A percentile compares a stretch with the other conserved stretches of the same genome.
phyloP scores from a whole-genome alignment of 2,888 invertebrate species.

The Leuctra nigra region DNA sequence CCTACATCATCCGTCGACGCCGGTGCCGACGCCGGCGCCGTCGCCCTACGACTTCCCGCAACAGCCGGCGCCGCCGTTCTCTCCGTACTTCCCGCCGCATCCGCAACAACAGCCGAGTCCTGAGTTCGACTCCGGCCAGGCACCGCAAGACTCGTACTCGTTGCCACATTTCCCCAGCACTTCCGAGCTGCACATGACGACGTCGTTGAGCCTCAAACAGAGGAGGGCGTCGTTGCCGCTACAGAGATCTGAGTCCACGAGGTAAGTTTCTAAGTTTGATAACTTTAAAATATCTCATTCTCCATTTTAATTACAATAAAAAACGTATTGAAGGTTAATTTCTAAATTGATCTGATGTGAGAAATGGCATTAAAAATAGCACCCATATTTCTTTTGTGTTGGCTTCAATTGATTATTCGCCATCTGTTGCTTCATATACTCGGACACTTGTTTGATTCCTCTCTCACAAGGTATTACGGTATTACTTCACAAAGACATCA shows the following conservation, averaged over 20 bases:
- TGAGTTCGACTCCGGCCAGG: constrained; percentile 40
- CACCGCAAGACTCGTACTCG: constrained; percentile 58
- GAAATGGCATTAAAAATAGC: no score
- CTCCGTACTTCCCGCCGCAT: constrained; percentile 41
- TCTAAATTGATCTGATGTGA: no score
- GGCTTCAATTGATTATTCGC: no score
- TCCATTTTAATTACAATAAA: no score
- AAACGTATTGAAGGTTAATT: no score
- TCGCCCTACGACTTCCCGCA: constrained; percentile 54
- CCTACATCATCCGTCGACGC: constrained; percentile 33
- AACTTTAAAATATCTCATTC: no score
- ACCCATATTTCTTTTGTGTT: no score
- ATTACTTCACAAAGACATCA: no score
- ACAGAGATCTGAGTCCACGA: constrained; percentile 73
- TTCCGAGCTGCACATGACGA: constrained; percentile 60
- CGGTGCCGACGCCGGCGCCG: constrained; percentile 47
- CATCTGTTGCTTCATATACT: no score
- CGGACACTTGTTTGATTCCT: no score
- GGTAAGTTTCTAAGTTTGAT: constrained; percentile 40
- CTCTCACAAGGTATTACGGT: no score
- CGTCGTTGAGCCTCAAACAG: constrained; percentile 56
- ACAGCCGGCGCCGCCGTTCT: constrained; percentile 44
- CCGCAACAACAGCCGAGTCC: constrained; percentile 39
- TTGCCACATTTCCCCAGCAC: constrained; percentile 61
- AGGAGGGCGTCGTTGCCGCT: constrained; percentile 70